Percentiles rank a stretch among this genome's conserved stretches.
Evolutionary conservation across 2,797 vertebrate species (phyloP).

Genomic region (Natrix natrix): DNA sequence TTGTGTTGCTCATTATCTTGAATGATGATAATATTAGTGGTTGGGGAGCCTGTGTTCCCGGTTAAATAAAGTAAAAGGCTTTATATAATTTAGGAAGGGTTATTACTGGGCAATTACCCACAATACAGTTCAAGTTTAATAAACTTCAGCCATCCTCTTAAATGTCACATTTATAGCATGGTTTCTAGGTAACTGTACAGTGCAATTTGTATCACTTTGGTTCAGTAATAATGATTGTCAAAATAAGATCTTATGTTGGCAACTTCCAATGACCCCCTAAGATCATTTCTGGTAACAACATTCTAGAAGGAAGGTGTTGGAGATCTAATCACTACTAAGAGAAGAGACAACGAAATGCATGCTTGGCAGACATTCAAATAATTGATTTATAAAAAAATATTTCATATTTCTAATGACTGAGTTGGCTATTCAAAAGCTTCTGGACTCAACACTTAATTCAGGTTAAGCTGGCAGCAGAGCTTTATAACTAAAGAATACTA

Average conservation of each 20-base stretch:
- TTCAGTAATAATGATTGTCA: conserved; percentile 10
- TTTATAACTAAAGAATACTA: background rate
- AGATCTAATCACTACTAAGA: background rate
- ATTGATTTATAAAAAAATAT: background rate
- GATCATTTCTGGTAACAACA: background rate
- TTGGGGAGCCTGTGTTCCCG: conserved; percentile 65
- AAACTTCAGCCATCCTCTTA: conserved; percentile 67
- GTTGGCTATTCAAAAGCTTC: background rate
- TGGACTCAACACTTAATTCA: background rate
- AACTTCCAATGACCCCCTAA: background rate
- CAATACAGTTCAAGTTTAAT: conserved; percentile 74
- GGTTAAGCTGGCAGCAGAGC: background rate
- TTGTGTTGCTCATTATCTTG: conserved; percentile 78
- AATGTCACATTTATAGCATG: conserved; percentile 61
- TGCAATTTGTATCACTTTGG: conserved; percentile 30
- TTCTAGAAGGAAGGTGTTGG: background rate
- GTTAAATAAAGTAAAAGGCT: conserved; percentile 73
- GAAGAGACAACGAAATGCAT: background rate
- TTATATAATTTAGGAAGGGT: conserved; percentile 73
- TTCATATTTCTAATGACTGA: background rate
- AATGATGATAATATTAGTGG: conserved; percentile 77
- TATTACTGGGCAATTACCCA: conserved; percentile 76
- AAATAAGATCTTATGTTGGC: background rate
- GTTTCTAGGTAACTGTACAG: conserved; percentile 55
- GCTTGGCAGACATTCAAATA: background rate